Evolutionary conservation across 2,113 vertebrate genomes (phyloP).

Genomic region (Sinocyclocheilus grahami): DNA sequence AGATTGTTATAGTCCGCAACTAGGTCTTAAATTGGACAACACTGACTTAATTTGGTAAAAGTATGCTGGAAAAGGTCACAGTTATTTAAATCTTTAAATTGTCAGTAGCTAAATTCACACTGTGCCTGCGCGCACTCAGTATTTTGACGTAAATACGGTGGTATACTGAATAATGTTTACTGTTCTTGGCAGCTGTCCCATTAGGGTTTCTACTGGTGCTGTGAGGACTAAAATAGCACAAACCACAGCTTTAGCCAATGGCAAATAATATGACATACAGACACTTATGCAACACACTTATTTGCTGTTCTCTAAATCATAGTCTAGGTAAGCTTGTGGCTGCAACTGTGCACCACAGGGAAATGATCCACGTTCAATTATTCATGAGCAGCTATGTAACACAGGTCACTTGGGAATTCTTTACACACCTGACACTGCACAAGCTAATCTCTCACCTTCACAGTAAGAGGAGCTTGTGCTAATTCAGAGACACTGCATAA

Average conservation of each 20-base stretch:
- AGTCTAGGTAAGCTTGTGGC: slow-evolving; percentile 6
- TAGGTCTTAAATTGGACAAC: slow-evolving; percentile 7
- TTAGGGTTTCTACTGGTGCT: slow-evolving; percentile 41
- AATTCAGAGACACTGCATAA: background rate
- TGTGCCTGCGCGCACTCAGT: background rate
- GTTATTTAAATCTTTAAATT: background rate
- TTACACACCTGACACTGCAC: slow-evolving; percentile 25
- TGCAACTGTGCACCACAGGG: slow-evolving; percentile 19
- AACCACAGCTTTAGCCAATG: slow-evolving; percentile 6
- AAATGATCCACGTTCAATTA: slow-evolving; percentile 40
- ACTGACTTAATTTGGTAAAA: background rate
- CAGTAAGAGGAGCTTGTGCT: background rate
- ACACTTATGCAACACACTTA: slow-evolving; percentile 36
- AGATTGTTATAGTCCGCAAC: background rate
- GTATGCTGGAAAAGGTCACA: background rate
- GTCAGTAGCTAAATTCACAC: slow-evolving; percentile 1
- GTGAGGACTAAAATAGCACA: slow-evolving; percentile 12
- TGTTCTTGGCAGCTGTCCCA: slow-evolving; percentile 37
- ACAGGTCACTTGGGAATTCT: slow-evolving; percentile 23
- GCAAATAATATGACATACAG: slow-evolving; percentile 39
- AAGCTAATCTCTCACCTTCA: background rate
- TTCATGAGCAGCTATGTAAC: slow-evolving; percentile 35
- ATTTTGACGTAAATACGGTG: slow-evolving; percentile 28
- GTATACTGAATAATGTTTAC: slow-evolving; percentile 34
- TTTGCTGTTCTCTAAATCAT: slow-evolving; percentile 27